Percentiles rank a stretch among this genome's conserved stretches.
These are phyloP conservation scores for Thelaira solivaga DNA, from an alignment of 2,888 invertebrate species.

Conservation along the genomic window DNA sequence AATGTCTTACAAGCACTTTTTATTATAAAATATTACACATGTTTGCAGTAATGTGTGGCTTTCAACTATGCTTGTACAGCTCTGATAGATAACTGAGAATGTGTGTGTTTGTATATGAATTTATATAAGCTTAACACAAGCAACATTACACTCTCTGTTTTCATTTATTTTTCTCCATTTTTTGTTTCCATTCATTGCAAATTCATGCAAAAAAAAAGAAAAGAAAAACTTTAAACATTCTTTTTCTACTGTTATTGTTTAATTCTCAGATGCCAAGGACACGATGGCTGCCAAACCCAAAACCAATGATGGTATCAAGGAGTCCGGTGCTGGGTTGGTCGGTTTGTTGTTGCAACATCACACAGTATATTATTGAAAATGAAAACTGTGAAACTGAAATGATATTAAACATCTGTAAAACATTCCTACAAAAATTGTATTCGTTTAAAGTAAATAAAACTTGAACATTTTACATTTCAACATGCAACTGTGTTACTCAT, in stretches of 20 bases:
- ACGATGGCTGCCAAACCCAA: constrained; percentile 8
- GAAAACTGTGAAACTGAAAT: neutral
- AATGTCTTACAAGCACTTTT: too few relatives aligned
- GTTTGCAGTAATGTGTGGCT: too few relatives aligned
- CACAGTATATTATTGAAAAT: neutral
- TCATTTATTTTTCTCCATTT: neutral
- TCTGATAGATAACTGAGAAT: too few relatives aligned
- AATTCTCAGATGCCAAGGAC: constrained; percentile 55
- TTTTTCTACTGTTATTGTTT: constrained; percentile 32
- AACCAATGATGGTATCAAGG: constrained; percentile 20
- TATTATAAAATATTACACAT: too few relatives aligned
- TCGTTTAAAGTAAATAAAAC: too few relatives aligned
- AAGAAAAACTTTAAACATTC: constrained; percentile 13
- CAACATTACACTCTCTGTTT: constrained; percentile 2
- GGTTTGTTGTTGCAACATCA: neutral
- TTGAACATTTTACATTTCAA: constrained; percentile 4
- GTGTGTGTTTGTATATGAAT: constrained; percentile 2
- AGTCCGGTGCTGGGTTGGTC: neutral
- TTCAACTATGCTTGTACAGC: too few relatives aligned
- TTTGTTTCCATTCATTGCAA: constrained; percentile 8
- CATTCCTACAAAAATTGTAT: neutral
- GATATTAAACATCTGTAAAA: neutral
- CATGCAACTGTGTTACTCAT: neutral
- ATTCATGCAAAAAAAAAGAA: neutral
- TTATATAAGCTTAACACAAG: neutral